Evolutionary conservation across 1,140 invertebrate genomes (phyloP).

Genomic region (Drosophila arizonae): DNA sequence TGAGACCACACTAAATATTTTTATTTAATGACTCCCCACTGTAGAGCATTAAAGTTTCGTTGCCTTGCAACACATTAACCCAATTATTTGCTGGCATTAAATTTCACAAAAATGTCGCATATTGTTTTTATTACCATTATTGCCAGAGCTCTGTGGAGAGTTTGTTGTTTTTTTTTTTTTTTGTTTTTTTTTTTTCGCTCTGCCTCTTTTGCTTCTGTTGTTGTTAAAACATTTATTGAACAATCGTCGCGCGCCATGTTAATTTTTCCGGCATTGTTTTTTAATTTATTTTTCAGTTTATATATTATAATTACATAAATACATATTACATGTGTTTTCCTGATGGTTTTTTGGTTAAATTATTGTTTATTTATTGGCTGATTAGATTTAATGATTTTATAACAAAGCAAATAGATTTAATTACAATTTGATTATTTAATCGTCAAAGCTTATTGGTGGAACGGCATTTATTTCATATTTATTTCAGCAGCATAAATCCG

Average conservation of each 20-base stretch:
- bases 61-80: too few species aligned
- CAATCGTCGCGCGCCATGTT: slow-evolving; percentile 30
- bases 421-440: not conserved
- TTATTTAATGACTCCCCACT: too few species aligned
- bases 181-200: not conserved
- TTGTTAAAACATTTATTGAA: slow-evolving; percentile 53
- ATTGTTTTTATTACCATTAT: slow-evolving; percentile 42
- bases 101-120: slow-evolving; percentile 32
- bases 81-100: slow-evolving; percentile 5
- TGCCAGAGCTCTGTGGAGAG: slow-evolving; percentile 10
- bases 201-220: slow-evolving; percentile 19
- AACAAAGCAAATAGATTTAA: not conserved
- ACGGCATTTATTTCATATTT: not conserved
- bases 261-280: slow-evolving; percentile 36
- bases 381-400: not conserved
- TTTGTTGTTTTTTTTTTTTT: slow-evolving; percentile 17
- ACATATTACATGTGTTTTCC: slow-evolving; percentile 45
- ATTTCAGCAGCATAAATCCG: not conserved
- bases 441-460: not conserved
- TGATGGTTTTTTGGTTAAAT: slow-evolving; percentile 5
- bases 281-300: slow-evolving; percentile 47
- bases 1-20: too few species aligned
- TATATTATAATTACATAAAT: slow-evolving; percentile 53
- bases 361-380: not conserved
- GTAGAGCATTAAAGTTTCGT: slow-evolving; percentile 8